Conservation (phyloP, 2,113 vertebrate species). For the Phoenicopterus ruber region DNA sequence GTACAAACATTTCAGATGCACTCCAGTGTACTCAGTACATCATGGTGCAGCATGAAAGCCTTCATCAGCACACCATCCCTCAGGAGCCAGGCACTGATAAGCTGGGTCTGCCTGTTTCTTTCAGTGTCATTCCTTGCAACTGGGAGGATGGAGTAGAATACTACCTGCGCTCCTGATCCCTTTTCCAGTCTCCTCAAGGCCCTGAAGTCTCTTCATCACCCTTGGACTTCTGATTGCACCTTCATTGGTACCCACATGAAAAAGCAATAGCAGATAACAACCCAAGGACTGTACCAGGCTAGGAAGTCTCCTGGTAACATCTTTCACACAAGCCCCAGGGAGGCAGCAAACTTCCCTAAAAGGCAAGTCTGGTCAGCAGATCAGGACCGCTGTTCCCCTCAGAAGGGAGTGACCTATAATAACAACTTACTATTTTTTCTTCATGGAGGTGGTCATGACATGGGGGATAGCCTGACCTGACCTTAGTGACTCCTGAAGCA, state of each 20-base stretch:
- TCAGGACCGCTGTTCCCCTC: background rate
- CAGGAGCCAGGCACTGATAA: background rate
- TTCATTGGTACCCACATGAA: background rate
- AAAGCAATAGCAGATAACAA: background rate
- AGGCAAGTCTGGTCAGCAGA: background rate
- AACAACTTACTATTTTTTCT: background rate
- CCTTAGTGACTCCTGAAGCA: background rate
- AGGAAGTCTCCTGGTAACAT: background rate
- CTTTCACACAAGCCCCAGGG: background rate
- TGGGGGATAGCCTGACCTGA: background rate
- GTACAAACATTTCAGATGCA: fast-evolving
- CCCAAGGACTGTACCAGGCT: background rate
- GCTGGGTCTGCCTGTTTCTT: background rate
- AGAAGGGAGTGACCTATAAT: background rate
- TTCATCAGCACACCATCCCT: background rate
- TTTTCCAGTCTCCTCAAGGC: background rate
- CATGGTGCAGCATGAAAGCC: background rate
- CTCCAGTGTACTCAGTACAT: background rate
- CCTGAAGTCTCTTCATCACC: background rate
- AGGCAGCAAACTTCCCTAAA: background rate
- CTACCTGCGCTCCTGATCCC: background rate
- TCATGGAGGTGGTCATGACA: background rate
- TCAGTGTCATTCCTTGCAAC: background rate
- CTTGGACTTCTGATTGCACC: background rate
- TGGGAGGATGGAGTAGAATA: background rate